Conservation (phyloP, 2,113 vertebrate species). For the Bothrops jararaca region DNA sequence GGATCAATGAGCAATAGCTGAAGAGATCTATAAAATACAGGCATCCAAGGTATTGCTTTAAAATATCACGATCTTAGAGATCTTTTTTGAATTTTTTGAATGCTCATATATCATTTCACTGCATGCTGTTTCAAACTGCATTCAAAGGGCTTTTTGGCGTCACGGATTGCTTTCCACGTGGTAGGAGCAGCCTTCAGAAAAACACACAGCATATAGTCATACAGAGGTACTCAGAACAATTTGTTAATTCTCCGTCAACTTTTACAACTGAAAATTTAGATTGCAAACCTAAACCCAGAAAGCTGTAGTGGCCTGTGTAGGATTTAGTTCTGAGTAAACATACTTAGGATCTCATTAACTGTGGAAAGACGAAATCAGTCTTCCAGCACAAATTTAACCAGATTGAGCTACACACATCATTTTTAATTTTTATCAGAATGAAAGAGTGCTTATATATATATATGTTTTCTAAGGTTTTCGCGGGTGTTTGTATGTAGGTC, state of each 20-base stretch:
- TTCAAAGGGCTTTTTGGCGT: background rate
- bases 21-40: background rate
- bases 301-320: background rate
- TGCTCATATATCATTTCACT: background rate
- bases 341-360: background rate
- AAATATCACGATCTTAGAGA: too few relatives aligned
- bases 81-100: background rate
- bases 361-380: background rate
- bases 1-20: background rate
- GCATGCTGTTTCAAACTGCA: background rate
- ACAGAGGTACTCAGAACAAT: background rate
- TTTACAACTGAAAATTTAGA: background rate
- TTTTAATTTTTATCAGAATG: conserved; percentile 1
- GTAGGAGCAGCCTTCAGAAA: background rate
- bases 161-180: background rate
- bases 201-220: background rate
- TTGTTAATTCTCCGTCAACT: background rate
- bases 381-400: background rate
- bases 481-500: too few relatives aligned
- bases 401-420: background rate
- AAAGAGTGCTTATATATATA: background rate
- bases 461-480: too few relatives aligned
- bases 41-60: background rate
- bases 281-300: background rate
- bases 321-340: background rate